These are phyloP conservation scores for Salvelinus namaycush DNA, from an alignment of 2,113 vertebrate species.

Conservation along the genomic window DNA sequence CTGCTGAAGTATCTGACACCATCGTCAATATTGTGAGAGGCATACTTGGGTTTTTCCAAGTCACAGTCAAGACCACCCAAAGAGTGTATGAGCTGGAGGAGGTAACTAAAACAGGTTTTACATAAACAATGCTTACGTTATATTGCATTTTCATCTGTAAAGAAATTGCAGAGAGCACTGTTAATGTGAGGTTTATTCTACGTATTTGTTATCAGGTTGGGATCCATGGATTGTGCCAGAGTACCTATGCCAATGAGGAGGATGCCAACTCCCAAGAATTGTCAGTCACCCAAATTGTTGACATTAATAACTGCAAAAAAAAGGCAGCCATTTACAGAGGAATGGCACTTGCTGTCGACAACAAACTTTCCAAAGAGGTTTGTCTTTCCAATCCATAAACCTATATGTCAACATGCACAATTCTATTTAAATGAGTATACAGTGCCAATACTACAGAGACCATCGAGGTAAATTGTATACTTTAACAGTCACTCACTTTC, in stretches of 20 bases:
- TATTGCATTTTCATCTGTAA: not conserved
- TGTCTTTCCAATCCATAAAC: not conserved
- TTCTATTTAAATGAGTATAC: not conserved
- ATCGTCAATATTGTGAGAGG: slow-evolving; percentile 76
- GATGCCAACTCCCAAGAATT: slow-evolving; percentile 49
- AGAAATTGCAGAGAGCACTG: not conserved
- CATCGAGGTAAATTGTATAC: not conserved
- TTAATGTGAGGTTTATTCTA: not conserved
- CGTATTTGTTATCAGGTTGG: slow-evolving; percentile 50
- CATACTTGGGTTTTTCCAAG: slow-evolving; percentile 71
- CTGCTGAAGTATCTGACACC: slow-evolving; percentile 58
- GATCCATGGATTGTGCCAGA: slow-evolving; percentile 74
- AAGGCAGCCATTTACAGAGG: slow-evolving; percentile 65
- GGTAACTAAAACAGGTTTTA: slow-evolving; percentile 41
- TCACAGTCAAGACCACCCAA: slow-evolving; percentile 75
- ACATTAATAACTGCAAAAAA: slow-evolving; percentile 63
- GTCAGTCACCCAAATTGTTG: slow-evolving; percentile 66
- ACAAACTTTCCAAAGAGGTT: slow-evolving; percentile 65
- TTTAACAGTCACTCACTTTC: slow-evolving; percentile 9
- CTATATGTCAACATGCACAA: not conserved
- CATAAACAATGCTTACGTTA: not conserved
- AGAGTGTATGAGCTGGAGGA: slow-evolving; percentile 71
- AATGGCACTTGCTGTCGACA: slow-evolving; percentile 59
- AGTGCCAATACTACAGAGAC: not conserved
- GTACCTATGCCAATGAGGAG: slow-evolving; percentile 62